Evolutionary conservation across 23 tunicate genomes (phyloP), one percentile per base, ranked within the genome.

Genomic region (Corella eumyota): DNA sequence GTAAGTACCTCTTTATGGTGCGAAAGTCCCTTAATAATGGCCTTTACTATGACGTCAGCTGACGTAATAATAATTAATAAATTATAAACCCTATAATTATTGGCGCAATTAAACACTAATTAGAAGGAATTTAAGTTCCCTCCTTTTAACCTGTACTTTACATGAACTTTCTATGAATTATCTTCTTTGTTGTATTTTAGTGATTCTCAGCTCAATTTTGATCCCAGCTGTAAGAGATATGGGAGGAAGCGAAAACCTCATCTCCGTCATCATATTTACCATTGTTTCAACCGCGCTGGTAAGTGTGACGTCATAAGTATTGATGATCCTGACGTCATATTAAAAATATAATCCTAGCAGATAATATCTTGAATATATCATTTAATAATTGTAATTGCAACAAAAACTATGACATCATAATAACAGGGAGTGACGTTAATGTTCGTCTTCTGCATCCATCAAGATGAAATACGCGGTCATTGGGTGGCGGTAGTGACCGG

Each of bases 401-500:
- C 50, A 19, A 45, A 45, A n/a, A 45, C 50, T 44, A 36, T 13
- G 46, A 26, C 4, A 27, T 46, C 13, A 35, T 52, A 2, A 15
- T 21, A 27, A 17, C 58, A 78, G 86, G 86, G 86, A 3, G 53
- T 78, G 2, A 30, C 60, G 40, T 48, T 78, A 30, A 61, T 78
- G 86, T 25, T 64, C 24, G 33, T 78, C 23, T 78, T 78, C 60
- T 78, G 86, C 45, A 11, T 78, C 9, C 76, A 57, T 21, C 86
- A 78, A 54, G 64, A 62, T 21, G 86, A 78, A 44, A 70, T 78
- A 25, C 56, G 86, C 15, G n/a, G 61, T 0, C 72, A 78, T 34
- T 78, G 86, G 86, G 13, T 70, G 38, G 53, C 61, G n/a, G 65
- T 70, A 13, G 17, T 69, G 22, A 17, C 45, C 9, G 71, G 76